phyloP scores from a whole-genome alignment of 2,113 vertebrate species.

The Reinhardtius hippoglossoides region DNA sequence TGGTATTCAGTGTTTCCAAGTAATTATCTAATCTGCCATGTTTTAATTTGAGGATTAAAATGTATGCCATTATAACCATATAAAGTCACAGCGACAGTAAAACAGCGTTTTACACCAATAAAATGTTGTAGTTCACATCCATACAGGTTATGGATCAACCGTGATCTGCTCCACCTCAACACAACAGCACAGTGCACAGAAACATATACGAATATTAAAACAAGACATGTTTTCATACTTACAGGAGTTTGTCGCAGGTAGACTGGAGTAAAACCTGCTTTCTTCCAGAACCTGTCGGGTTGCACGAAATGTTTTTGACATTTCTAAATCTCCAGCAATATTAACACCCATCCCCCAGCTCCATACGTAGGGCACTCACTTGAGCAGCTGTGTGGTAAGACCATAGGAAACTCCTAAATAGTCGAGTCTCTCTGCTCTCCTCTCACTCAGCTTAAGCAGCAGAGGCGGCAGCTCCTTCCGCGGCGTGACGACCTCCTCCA shows the following conservation, averaged over 20 bases:
- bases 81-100: too few species aligned
- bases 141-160: too few species aligned
- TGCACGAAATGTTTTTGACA: background rate
- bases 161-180: too few species aligned
- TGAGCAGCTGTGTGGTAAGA: conserved; percentile 91
- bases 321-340: background rate
- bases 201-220: background rate
- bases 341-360: background rate
- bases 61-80: too few species aligned
- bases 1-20: too few species aligned
- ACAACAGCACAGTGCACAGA: background rate
- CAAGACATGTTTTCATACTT: conserved; percentile 62
- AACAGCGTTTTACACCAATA: too few species aligned
- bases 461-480: conserved; percentile 94
- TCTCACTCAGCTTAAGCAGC: conserved; percentile 93
- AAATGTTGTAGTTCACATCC: too few species aligned
- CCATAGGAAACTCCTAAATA: conserved; percentile 97
- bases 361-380: conserved; percentile 79
- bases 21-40: too few species aligned
- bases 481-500: conserved; percentile 93
- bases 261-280: conserved; percentile 92
- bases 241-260: conserved; percentile 97
- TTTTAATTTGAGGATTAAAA: too few species aligned
- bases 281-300: conserved; percentile 94
- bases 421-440: conserved; percentile 91